These are phyloP conservation scores for Corythornis vintsioides DNA, from an alignment of 2,113 vertebrate species.

Conservation along the genomic window DNA sequence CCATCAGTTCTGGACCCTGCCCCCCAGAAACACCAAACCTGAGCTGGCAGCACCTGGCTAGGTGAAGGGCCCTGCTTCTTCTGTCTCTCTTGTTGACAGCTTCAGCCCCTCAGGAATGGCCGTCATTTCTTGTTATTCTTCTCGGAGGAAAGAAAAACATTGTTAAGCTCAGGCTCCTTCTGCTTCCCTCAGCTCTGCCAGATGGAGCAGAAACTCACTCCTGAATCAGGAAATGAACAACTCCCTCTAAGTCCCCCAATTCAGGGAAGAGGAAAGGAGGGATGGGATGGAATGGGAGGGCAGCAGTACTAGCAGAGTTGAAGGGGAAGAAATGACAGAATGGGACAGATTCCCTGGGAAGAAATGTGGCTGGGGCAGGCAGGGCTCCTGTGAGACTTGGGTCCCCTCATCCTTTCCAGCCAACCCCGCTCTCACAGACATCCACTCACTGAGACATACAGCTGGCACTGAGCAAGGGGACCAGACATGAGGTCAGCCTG, in stretches of 20 bases:
- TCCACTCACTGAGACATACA: rapidly evolving
- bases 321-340: not conserved
- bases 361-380: not conserved
- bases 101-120: conserved; percentile 87
- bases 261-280: not conserved
- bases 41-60: conserved; percentile 43
- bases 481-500: not conserved
- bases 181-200: not conserved
- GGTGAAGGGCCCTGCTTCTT: conserved; percentile 24
- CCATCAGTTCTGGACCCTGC: conserved; percentile 45
- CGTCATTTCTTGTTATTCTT: conserved; percentile 91
- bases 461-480: not conserved
- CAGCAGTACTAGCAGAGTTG: not conserved
- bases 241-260: not conserved
- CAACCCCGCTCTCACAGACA: not conserved
- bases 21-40: conserved; percentile 57
- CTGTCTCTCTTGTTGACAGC: not conserved
- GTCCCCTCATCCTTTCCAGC: not conserved
- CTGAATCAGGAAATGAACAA: not conserved
- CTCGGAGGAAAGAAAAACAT: conserved; percentile 30
- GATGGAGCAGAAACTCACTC: not conserved
- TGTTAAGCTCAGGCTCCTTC: not conserved
- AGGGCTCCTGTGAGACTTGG: not conserved
- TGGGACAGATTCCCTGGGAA: not conserved
- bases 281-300: not conserved